These are phyloP conservation scores for Sclerurus mexicanus DNA, from an alignment of 2,113 vertebrate genomes.

Conservation along the genomic window DNA sequence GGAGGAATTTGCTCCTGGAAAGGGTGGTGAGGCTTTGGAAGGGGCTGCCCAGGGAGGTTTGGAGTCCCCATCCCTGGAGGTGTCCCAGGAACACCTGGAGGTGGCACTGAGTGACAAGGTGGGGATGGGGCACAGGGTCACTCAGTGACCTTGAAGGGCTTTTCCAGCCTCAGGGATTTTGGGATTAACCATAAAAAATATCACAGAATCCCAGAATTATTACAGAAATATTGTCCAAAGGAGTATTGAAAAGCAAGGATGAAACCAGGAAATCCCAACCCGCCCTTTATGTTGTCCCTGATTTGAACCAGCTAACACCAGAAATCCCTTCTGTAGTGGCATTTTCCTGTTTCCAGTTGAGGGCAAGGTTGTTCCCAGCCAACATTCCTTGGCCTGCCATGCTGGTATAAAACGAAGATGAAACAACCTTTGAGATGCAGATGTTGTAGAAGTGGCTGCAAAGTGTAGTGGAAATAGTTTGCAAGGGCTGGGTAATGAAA, in stretches of 20 bases:
- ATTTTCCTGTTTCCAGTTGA: neutral
- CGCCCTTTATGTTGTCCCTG: neutral
- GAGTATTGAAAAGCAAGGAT: no score
- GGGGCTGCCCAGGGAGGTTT: neutral
- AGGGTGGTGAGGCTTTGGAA: neutral
- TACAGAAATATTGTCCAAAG: no score
- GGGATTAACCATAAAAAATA: no score
- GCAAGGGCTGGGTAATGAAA: neutral
- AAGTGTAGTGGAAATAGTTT: neutral
- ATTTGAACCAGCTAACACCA: neutral
- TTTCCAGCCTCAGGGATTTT: no score
- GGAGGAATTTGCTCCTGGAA: neutral
- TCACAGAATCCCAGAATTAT: no score
- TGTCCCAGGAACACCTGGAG: neutral
- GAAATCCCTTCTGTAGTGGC: neutral
- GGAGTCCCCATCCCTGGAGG: neutral
- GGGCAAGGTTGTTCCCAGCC: neutral
- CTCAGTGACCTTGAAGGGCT: no score
- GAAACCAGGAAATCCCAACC: neutral
- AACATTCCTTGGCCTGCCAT: neutral
- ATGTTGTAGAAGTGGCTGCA: neutral
- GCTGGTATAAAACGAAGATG: neutral
- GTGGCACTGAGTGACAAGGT: neutral
- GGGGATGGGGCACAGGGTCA: rapidly evolving
- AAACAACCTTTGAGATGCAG: neutral